These are phyloP conservation scores for Ginglymostoma cirratum DNA, from an alignment of 2,113 vertebrate species.

Conservation along the genomic window DNA sequence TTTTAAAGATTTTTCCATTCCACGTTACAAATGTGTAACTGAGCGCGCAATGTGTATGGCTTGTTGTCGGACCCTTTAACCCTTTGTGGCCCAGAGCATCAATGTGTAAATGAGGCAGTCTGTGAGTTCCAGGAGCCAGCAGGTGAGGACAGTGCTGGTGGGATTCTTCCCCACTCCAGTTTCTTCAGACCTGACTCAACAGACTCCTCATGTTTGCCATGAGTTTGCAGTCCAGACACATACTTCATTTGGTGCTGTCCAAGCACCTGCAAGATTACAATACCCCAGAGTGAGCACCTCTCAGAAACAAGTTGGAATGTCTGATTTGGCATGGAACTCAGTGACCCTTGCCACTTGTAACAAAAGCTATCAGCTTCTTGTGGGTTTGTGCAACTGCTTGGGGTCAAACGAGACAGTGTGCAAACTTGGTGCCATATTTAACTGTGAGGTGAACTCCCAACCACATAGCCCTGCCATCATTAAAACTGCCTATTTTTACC, in stretches of 20 bases:
- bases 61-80: neutral
- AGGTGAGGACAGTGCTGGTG: neutral
- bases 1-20: conserved; percentile 14
- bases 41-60: neutral
- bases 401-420: no score
- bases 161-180: neutral
- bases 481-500: no score
- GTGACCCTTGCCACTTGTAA: neutral
- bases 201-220: neutral
- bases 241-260: neutral
- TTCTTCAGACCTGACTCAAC: neutral
- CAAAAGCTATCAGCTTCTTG: neutral
- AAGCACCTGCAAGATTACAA: neutral
- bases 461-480: no score
- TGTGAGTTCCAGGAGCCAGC: neutral
- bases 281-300: neutral
- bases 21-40: neutral
- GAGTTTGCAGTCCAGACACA: neutral
- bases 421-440: no score
- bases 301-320: neutral
- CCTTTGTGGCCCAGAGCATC: neutral
- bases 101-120: neutral
- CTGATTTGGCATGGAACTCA: neutral
- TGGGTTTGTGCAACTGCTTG: no score
- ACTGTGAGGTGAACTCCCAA: no score